Base-by-base conservation (phyloP, 2,888 invertebrate species). In the Quadriops clusia region DNA sequence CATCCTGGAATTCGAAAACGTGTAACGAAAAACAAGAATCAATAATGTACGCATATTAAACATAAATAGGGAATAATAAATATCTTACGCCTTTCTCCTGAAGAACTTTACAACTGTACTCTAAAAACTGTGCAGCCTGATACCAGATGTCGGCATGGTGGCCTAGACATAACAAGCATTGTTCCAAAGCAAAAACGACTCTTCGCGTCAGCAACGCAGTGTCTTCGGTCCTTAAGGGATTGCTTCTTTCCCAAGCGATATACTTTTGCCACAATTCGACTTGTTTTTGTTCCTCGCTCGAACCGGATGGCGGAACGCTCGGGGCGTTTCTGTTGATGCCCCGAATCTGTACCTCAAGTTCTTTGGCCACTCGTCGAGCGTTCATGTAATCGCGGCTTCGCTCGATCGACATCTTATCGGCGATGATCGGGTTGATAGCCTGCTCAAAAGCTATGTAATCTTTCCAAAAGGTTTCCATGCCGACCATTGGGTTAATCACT, bases 121-220 rank as follows among this genome's bases (percentile, higher is more conserved):
- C 95, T 25, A 98, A 69, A 64, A 91, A 98, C 54, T 91, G 84
- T 1, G 97, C 94, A 0, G 97, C 95, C 63, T 98, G 97, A 58
- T 93, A 90, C 98, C 98, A 99, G 35, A 98, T 87, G 42, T 98
- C 97, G 0, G 97, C 93, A 59, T 97, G 94, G 63, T 95, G 95
- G 0, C 94, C 93, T 17, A 98, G 66, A 51, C 97, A 97, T 23
- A 99, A 64, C 26, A 99, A 64, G 46, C 95, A 91, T 60, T 99
- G 97, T 54, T 98, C 98, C 40, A 97, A 91, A 0, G 97, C 95
- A 67, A 97, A 98, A 78, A 95, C 93, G 1, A 98, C 97, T 40
- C 97, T 67, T 30, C 89, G 77, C 0, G 94, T 93, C 6, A 95
- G 82, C 6, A 91, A 62, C 0, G 91, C 83, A 0, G 91, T 89